Evolutionary conservation across 1,140 invertebrate species (phyloP).

Genomic region (Spodoptera litura): DNA sequence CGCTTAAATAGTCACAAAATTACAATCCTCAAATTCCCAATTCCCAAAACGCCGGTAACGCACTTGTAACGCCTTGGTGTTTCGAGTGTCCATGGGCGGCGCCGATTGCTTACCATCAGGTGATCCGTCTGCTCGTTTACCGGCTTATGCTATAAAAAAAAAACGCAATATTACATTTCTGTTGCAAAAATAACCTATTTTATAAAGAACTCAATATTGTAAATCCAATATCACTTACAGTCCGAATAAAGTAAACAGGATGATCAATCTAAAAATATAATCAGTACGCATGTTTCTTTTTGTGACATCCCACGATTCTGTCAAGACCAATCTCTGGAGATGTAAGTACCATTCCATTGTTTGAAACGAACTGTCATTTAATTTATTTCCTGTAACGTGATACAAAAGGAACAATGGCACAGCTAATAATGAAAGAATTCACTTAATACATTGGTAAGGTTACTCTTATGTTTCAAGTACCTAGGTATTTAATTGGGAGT

Average conservation of each 20-base stretch:
- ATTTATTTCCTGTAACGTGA: not conserved
- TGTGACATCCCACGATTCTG: not conserved
- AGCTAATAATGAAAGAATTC: slow-evolving; percentile 4
- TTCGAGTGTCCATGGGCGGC: too few species aligned
- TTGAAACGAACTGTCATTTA: not conserved
- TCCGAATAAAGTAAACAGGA: not conserved
- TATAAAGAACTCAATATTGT: too few species aligned
- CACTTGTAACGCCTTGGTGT: too few species aligned
- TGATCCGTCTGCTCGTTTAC: too few species aligned
- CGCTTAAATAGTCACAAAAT: too few species aligned
- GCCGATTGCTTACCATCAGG: too few species aligned
- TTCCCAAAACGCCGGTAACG: too few species aligned
- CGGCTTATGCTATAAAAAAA: too few species aligned
- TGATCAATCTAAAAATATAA: slow-evolving; percentile 7
- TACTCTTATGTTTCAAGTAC: not conserved
- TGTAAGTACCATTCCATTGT: not conserved
- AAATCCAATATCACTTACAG: not conserved
- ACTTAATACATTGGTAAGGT: not conserved
- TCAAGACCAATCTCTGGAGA: not conserved
- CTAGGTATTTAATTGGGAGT: not conserved
- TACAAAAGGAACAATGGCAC: not conserved
- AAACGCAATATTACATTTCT: too few species aligned
- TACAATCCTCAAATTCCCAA: too few species aligned
- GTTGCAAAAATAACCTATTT: too few species aligned
- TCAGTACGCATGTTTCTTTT: slow-evolving; percentile 2